These are phyloP conservation scores for Hemibagrus wyckioides DNA, from an alignment of 2,113 vertebrate species.

Conservation along the genomic window DNA sequence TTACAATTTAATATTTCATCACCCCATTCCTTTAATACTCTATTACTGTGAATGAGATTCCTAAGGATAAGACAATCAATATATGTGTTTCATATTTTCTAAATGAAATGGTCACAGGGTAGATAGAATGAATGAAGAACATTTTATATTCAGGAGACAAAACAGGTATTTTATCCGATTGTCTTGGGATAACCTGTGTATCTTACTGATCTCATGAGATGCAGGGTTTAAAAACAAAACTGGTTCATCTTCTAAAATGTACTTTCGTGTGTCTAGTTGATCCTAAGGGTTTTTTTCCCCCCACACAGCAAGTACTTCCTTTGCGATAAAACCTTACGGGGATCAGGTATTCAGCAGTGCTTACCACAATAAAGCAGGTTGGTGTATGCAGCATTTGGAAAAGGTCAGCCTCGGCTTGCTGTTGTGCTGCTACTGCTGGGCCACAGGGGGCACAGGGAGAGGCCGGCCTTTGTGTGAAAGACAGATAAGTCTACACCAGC, in stretches of 20 bases:
- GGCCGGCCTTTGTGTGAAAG: conserved; percentile 50
- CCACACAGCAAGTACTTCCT: background rate
- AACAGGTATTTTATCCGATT: conserved; percentile 11
- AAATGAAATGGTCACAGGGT: background rate
- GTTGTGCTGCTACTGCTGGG: conserved; percentile 44
- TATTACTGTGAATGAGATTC: conserved; percentile 14
- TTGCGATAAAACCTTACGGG: conserved; percentile 31
- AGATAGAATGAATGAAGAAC: background rate
- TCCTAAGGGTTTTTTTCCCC: background rate
- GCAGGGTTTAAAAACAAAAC: background rate
- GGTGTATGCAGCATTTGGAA: conserved; percentile 48
- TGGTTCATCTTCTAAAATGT: background rate
- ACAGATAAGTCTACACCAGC: conserved; percentile 48
- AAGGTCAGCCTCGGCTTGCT: conserved; percentile 49
- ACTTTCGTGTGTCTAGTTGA: conserved; percentile 4
- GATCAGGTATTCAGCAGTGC: conserved; percentile 25
- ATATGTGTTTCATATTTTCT: background rate
- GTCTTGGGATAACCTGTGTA: background rate
- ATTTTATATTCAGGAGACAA: background rate
- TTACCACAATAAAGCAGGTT: conserved; percentile 40
- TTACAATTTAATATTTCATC: conserved; percentile 15
- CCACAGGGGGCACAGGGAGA: conserved; percentile 45
- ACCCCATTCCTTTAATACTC: background rate
- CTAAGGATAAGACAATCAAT: background rate
- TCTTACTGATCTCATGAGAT: conserved; percentile 9